Conservation (phyloP, 1,140 invertebrate species). For the Pseudomyrmex pallidus region DNA sequence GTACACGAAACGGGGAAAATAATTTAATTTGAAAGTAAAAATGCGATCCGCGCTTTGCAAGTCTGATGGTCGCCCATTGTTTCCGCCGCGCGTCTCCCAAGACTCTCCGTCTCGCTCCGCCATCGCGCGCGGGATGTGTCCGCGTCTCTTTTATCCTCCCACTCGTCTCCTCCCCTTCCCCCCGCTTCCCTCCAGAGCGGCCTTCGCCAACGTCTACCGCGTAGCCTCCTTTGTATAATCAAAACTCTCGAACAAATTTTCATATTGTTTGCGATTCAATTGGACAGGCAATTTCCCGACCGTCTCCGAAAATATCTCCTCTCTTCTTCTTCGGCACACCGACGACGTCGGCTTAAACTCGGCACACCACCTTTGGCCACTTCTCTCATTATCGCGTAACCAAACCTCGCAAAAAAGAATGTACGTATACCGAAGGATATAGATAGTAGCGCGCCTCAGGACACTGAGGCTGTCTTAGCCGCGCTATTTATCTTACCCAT, state of each 20-base stretch:
- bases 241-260: conserved; percentile 85
- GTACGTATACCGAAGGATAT: conserved; percentile 57
- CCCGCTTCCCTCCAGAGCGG: too few species aligned
- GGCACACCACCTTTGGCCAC: conserved; percentile 46
- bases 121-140: conserved; percentile 69
- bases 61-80: conserved; percentile 83
- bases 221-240: conserved; percentile 83
- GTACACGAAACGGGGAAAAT: conserved; percentile 82
- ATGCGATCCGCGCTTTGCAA: conserved; percentile 82
- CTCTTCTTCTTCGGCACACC: conserved; percentile 48
- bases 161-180: conserved; percentile 12
- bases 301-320: conserved; percentile 81
- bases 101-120: conserved; percentile 78
- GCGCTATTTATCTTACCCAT: conserved; percentile 66
- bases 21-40: conserved; percentile 84
- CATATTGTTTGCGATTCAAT: conserved; percentile 85
- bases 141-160: conserved; percentile 60
- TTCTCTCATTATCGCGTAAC: conserved; percentile 64
- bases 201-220: conserved; percentile 51
- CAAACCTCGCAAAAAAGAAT: conserved; percentile 28
- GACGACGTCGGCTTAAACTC: conserved; percentile 48
- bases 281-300: conserved; percentile 83
- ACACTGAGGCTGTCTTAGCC: background rate
- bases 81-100: conserved; percentile 80
- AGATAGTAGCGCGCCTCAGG: conserved; percentile 43